phyloP scores from a whole-genome alignment of 2,113 vertebrate species.

The Calonectris borealis region DNA sequence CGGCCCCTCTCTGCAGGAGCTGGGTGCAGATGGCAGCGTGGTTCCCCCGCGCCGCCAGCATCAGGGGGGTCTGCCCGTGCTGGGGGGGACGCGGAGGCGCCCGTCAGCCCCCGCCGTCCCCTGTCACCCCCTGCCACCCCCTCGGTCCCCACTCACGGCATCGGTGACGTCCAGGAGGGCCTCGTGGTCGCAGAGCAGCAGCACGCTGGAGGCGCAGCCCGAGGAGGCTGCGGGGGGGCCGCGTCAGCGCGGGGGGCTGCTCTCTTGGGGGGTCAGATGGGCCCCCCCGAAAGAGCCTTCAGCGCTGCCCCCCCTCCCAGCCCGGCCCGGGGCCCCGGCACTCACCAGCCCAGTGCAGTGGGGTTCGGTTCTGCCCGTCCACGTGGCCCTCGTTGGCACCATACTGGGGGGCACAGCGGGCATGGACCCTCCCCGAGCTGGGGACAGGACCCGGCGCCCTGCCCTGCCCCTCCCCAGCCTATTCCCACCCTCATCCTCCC shows the following conservation, averaged over 20 bases:
- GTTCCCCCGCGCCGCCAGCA: constrained; percentile 70
- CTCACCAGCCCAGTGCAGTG: constrained; percentile 79
- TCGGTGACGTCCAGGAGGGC: constrained; percentile 67
- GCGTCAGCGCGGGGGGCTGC: neutral
- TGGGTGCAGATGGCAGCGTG: constrained; percentile 70
- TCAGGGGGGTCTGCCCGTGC: constrained; percentile 75
- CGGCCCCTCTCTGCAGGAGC: constrained; percentile 70
- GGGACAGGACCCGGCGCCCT: neutral
- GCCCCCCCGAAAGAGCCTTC: neutral
- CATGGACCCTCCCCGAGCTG: neutral
- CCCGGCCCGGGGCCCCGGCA: neutral
- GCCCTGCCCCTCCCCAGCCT: too few species aligned
- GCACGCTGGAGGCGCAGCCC: constrained; percentile 74
- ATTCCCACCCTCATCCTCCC: too few species aligned
- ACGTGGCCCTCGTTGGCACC: constrained; percentile 74
- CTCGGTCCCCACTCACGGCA: constrained; percentile 19
- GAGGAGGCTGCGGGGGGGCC: constrained; percentile 56
- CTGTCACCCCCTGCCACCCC: neutral
- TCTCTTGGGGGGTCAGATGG: neutral
- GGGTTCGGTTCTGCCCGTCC: constrained; percentile 71
- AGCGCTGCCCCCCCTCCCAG: neutral
- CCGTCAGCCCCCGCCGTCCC: neutral
- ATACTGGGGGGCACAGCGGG: constrained; percentile 15
- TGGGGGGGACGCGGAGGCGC: neutral
- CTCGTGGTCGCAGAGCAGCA: constrained; percentile 74